Evolutionary conservation across 1,140 invertebrate genomes (phyloP), one percentile per base, ranked within the genome.

Genomic region (Papilio glaucus): DNA sequence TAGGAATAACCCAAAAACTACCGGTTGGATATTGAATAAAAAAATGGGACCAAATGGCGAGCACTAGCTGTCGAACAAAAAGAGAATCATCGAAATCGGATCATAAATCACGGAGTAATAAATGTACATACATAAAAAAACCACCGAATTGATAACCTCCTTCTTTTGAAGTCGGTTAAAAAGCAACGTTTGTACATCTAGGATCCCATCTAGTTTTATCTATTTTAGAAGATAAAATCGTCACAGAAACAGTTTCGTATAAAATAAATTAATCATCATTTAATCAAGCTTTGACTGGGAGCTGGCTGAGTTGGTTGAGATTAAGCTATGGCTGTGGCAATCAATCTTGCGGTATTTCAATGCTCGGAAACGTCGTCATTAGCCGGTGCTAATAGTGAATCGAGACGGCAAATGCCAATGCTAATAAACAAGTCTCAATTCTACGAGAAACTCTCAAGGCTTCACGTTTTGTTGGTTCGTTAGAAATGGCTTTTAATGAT

Each of bases 321-420:
- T 57, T 57, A 26, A 26, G 21, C 49, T 57, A 57, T 24, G 9
- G 21, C 21, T 9, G 49, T 21, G 49, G 49, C 49, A 57, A 49
- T 49, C 45, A 49, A 49, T 49, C 45, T 49, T 49, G 18, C 45
- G 45, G 45, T 21, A 49, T 49, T 49, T 49, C 18, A 49, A 49
- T 49, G 45, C 18, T 49, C 15, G 15, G 15, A 49, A 60, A 62
- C 33, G 33, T 29, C 24, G 26, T 62, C 61, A 62, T 62, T 62
- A 62, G 57, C 61, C 29, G 13, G 45, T 21, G 33, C 29, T 62
- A 62, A 62, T 62, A 62, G 61, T 62, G 29, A 62, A 62, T 62
- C 61, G 29, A 62, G 61, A 15, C 29, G 61, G 33, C 33, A 33
- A 37, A 62, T 62, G 61, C 26, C 26, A 62, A 62, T 62, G 33